phyloP scores from a whole-genome alignment of 2,888 invertebrate species.

The Drosophila recens region DNA sequence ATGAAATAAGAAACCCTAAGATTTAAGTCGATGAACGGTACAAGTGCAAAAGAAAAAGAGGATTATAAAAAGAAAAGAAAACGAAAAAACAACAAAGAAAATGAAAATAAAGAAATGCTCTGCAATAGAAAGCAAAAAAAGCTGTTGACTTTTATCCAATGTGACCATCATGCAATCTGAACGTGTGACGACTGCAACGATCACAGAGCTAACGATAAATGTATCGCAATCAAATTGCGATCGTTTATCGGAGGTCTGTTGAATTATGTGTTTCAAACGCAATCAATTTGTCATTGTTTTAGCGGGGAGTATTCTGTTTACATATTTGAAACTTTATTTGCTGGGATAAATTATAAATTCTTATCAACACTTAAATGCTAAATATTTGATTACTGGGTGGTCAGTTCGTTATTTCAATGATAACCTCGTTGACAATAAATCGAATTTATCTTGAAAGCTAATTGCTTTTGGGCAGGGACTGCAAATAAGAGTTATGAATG shows the following conservation, averaged over 20 bases:
- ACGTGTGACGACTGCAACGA: not conserved
- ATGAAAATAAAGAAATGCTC: constrained; percentile 80
- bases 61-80: constrained; percentile 50
- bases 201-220: not conserved
- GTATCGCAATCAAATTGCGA: not conserved
- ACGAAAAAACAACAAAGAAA: constrained; percentile 49
- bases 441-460: not conserved
- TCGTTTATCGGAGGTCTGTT: constrained; percentile 1
- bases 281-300: not conserved
- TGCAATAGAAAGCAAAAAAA: constrained; percentile 77
- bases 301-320: not conserved
- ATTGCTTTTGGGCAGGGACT: too few relatives aligned
- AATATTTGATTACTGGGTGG: constrained; percentile 16
- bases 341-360: not conserved
- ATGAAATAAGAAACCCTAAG: constrained; percentile 47
- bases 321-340: constrained; percentile 11
- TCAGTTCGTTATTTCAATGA: constrained; percentile 17
- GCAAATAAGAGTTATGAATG: too few relatives aligned
- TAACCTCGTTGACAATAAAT: not conserved
- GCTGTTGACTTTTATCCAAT: not conserved
- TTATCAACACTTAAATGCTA: constrained; percentile 13
- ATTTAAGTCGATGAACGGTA: constrained; percentile 77
- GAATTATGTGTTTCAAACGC: not conserved
- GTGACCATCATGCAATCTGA: not conserved
- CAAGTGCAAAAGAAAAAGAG: constrained; percentile 70